These are phyloP conservation scores for Drosophila pruinosa DNA, from an alignment of 1,140 invertebrate species.

Conservation along the genomic window DNA sequence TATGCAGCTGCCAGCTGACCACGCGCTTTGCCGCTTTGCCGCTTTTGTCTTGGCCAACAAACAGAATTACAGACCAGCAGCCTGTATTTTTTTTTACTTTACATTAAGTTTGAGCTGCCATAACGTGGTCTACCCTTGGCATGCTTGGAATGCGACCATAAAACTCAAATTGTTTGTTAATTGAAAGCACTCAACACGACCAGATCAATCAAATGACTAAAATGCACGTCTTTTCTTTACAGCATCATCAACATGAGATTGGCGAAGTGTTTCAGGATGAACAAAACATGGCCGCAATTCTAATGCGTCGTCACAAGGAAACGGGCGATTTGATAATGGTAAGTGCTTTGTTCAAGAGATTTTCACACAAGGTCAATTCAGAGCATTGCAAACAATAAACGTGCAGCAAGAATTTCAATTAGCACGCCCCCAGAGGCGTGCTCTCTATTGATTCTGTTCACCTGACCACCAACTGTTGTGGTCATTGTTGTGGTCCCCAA, in stretches of 20 bases:
- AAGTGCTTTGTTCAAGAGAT: constrained; percentile 83
- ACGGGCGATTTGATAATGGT: constrained; percentile 93
- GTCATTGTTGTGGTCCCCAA: constrained; percentile 66
- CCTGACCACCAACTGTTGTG: constrained; percentile 37
- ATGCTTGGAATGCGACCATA: constrained; percentile 50
- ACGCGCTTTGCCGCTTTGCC: constrained; percentile 32
- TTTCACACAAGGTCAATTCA: constrained; percentile 46
- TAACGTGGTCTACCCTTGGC: constrained; percentile 13
- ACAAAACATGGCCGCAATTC: constrained; percentile 91
- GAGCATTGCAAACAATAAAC: constrained; percentile 23
- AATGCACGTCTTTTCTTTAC: constrained; percentile 68
- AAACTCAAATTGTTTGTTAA: constrained; percentile 53
- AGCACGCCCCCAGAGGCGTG: constrained; percentile 26
- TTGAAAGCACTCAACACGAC: constrained; percentile 26
- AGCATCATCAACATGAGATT: constrained; percentile 86
- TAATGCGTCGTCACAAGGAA: constrained; percentile 89
- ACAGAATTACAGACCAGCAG: constrained; percentile 15
- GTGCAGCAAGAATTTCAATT: constrained; percentile 73
- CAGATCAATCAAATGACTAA: neutral
- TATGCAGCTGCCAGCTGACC: constrained; percentile 32
- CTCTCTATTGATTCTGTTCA: constrained; percentile 20
- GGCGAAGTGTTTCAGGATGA: constrained; percentile 94
- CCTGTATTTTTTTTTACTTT: constrained; percentile 23
- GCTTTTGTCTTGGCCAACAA: constrained; percentile 4
- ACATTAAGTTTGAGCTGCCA: constrained; percentile 50